Percentiles rank a stretch among this genome's conserved stretches.
Evolutionary conservation across 2,888 invertebrate species (phyloP).

Genomic region (Charanyca ferruginea): DNA sequence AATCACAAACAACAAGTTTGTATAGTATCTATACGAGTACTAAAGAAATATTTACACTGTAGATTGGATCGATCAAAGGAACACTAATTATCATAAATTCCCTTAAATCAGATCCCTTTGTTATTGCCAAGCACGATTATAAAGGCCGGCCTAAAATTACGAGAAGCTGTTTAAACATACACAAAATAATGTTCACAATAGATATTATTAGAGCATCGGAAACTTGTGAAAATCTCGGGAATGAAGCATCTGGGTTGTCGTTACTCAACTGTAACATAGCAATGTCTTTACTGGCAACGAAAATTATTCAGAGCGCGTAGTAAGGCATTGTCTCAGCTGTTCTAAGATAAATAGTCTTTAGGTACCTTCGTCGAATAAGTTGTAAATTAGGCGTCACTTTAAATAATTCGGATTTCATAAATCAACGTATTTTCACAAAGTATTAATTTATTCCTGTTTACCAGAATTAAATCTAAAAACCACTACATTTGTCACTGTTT

Average conservation of each 20-base stretch:
- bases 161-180: slow-evolving; percentile 25
- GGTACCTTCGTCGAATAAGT: too few relatives aligned
- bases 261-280: slow-evolving; percentile 17
- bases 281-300: neutral
- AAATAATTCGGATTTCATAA: neutral
- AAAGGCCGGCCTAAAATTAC: slow-evolving; percentile 27
- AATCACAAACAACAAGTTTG: too few relatives aligned
- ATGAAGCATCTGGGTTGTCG: slow-evolving; percentile 27
- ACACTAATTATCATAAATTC: slow-evolving; percentile 28
- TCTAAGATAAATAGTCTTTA: too few relatives aligned
- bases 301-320: neutral
- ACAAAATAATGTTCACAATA: slow-evolving; percentile 15
- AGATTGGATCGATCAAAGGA: slow-evolving; percentile 4
- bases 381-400: too few relatives aligned
- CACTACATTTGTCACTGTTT: slow-evolving; percentile 18
- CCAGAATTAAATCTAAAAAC: slow-evolving; percentile 15
- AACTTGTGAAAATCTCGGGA: slow-evolving; percentile 39
- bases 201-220: slow-evolving; percentile 37
- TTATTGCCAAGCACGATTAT: slow-evolving; percentile 42
- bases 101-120: slow-evolving; percentile 31
- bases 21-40: too few relatives aligned
- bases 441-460: slow-evolving; percentile 19
- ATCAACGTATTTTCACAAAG: neutral
- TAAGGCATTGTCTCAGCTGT: too few relatives aligned
- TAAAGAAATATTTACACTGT: too few relatives aligned